phyloP scores from a whole-genome alignment of 2,888 invertebrate genomes.

The Coenonympha arcania region DNA sequence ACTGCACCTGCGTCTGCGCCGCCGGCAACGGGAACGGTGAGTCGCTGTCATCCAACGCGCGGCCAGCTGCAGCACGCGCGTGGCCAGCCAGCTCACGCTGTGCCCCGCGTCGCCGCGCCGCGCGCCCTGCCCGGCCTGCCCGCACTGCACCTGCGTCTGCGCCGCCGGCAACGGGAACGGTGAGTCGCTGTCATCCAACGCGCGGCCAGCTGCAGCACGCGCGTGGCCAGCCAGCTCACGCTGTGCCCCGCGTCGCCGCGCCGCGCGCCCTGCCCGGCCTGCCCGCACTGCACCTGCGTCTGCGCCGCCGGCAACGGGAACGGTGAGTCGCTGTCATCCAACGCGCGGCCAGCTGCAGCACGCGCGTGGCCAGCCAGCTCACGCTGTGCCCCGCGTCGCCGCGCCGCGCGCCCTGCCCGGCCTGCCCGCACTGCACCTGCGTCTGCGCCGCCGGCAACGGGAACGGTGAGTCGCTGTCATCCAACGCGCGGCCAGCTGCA shows the following conservation, averaged over 20 bases:
- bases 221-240: conserved; percentile 55
- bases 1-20: conserved; percentile 27
- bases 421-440: conserved; percentile 33
- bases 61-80: conserved; percentile 35
- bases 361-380: conserved; percentile 49
- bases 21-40: conserved; percentile 4
- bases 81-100: conserved; percentile 58
- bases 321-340: too few species aligned
- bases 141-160: conserved; percentile 29
- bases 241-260: conserved; percentile 62
- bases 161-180: conserved; percentile 7
- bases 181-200: too few species aligned
- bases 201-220: conserved; percentile 33
- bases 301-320: conserved; percentile 3
- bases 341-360: conserved; percentile 33
- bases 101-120: conserved; percentile 58
- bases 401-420: conserved; percentile 37
- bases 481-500: conserved; percentile 32
- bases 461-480: too few species aligned
- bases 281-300: conserved; percentile 32
- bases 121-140: conserved; percentile 37
- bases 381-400: conserved; percentile 65
- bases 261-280: conserved; percentile 36
- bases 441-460: conserved; percentile 5
- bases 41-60: too few species aligned